Base-by-base conservation (phyloP, 2,113 vertebrate species). In the Hypocryptadius cinnamomeus region DNA sequence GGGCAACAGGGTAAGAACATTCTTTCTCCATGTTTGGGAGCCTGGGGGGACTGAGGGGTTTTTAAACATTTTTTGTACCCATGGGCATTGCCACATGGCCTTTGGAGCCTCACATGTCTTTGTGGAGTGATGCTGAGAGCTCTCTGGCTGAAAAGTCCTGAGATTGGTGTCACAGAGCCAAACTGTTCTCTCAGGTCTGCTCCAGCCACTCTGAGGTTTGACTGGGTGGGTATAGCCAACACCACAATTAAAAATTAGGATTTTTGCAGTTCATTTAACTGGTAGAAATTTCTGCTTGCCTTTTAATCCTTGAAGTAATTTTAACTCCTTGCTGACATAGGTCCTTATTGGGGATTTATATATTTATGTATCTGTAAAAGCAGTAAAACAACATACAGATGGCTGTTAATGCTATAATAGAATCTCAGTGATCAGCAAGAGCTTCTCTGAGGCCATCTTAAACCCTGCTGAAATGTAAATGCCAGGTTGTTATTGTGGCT, bases 401-500 rank as follows among this genome's bases (percentile, higher is more conserved):
- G 13, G 19, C 42, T 57, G 35, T 60, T 76, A 60, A 45, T 40
- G 31, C 53, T 85, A 20, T 22, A 61, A n/a, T 33, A 42, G 25
- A 89, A 78, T 54, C 27, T 12, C 15, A 65, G 5, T 39, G 45
- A 44, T 50, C 79, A 96, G 35, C 57, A 70, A 87, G 65, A 66
- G 39, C 56, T 82, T 69, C 73, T 91, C 48, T 35, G 66, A 85
- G 66, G 51, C 85, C 59, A 83, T 66, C 80, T 94, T 78, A 95
- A 96, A 65, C 79, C 27, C 68, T 71, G 68, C 76, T 93, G 91
- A 85, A 70, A 91, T 56, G 69, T 78, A 74, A 74, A 64, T 82
- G 50, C 77, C 56, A 91, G 48, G 35, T 57, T 92, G 90, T 83
- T 92, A 74, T 77, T 84, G 64, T 68, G 79, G 54, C 28, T n/a